Evolutionary conservation across 2,888 invertebrate species (phyloP).

Genomic region (Limnephilus lunatus): DNA sequence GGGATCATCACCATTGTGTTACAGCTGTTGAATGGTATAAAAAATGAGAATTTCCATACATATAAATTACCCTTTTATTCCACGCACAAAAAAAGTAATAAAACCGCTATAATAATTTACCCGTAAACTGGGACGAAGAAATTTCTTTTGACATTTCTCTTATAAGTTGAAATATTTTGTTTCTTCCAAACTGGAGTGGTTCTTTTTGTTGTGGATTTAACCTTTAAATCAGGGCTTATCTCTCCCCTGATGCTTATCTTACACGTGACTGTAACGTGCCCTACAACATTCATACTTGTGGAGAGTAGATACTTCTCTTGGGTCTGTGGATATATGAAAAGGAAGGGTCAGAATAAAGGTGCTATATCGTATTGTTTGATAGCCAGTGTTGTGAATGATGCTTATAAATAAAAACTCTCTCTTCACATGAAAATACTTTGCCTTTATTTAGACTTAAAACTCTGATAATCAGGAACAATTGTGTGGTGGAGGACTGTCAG

Average conservation of each 20-base stretch:
- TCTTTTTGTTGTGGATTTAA: background rate
- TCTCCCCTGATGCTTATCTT: background rate
- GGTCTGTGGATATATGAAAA: background rate
- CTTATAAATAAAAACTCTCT: no score
- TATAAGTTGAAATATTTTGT: background rate
- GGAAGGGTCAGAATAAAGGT: background rate
- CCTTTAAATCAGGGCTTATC: background rate
- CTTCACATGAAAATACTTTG: no score
- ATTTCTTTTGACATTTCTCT: background rate
- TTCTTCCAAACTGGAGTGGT: background rate
- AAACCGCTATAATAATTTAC: background rate
- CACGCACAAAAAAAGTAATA: background rate
- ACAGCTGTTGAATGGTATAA: background rate
- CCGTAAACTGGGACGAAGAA: background rate
- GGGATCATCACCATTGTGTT: background rate
- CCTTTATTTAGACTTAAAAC: no score
- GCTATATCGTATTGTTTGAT: background rate
- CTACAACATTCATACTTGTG: background rate
- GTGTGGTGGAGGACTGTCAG: no score
- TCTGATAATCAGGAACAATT: no score
- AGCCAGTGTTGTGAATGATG: no score
- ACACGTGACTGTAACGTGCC: background rate
- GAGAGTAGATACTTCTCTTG: background rate
- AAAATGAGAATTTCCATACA: background rate
- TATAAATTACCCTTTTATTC: background rate